These are phyloP conservation scores for Leucoraja erinaceus DNA, from an alignment of 2,113 vertebrate species.

Conservation along the genomic window DNA sequence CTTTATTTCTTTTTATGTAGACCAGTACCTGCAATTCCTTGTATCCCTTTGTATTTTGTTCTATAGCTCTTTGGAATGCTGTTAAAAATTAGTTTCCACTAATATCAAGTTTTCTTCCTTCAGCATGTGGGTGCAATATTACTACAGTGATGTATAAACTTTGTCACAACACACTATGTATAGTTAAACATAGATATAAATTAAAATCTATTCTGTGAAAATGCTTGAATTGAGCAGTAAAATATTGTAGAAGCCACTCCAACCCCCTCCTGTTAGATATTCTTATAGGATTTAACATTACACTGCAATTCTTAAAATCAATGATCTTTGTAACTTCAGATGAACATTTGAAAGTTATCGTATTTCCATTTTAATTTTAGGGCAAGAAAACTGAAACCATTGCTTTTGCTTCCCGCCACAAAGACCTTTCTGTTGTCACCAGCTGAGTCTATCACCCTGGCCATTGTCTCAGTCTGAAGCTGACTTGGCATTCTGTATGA, in stretches of 20 bases:
- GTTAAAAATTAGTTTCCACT: background rate
- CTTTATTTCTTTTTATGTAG: no score
- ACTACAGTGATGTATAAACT: background rate
- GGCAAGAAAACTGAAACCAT: no score
- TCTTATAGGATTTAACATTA: background rate
- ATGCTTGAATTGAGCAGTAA: background rate
- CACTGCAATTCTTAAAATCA: background rate
- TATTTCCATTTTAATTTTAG: background rate
- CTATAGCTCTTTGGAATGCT: background rate
- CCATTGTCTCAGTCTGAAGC: no score
- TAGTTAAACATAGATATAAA: background rate
- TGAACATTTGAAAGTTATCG: background rate
- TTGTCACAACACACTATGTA: constrained; percentile 1
- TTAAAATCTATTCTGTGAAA: background rate
- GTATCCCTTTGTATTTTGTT: no score
- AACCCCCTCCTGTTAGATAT: background rate
- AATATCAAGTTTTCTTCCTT: background rate
- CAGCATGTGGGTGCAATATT: background rate
- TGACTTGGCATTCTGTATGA: no score
- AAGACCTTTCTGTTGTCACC: no score
- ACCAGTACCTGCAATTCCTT: no score
- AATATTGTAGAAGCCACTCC: background rate
- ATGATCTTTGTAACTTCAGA: background rate
- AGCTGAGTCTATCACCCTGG: no score
- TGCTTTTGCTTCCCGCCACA: no score